Evolutionary conservation across 2,797 vertebrate species (phyloP).

Genomic region (Acanthurus leucopareius): DNA sequence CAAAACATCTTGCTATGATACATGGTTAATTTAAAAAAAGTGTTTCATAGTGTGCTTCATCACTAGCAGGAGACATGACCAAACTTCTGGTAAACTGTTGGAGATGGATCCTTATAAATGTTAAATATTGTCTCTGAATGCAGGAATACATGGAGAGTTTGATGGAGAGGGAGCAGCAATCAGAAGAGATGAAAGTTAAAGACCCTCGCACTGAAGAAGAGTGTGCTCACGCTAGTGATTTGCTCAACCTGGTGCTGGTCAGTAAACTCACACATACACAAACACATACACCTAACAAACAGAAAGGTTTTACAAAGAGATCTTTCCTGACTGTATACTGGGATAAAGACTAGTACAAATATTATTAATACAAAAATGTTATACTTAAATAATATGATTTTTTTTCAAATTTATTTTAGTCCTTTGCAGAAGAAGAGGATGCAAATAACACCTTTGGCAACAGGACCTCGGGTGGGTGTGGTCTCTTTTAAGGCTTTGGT

Average conservation of each 20-base stretch:
- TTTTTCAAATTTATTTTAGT: slow-evolving; percentile 76
- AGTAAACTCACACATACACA: slow-evolving; percentile 40
- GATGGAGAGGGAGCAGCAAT: slow-evolving; percentile 84
- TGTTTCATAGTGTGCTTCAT: no score
- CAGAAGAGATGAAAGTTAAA: slow-evolving; percentile 86
- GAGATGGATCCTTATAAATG: background rate
- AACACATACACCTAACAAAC: slow-evolving; percentile 1
- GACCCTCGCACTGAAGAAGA: slow-evolving; percentile 88
- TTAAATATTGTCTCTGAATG: slow-evolving; percentile 33
- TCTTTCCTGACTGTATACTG: background rate
- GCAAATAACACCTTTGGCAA: slow-evolving; percentile 48
- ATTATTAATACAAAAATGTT: background rate
- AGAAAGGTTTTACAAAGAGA: background rate
- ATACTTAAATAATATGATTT: background rate
- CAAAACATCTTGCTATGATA: background rate
- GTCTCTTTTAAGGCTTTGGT: no score
- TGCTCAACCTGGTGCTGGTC: slow-evolving; percentile 86
- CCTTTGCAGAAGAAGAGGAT: slow-evolving; percentile 81
- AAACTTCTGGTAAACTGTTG: background rate
- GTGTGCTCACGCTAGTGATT: slow-evolving; percentile 78
- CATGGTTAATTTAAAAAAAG: background rate
- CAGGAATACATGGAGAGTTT: slow-evolving; percentile 90
- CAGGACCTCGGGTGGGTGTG: slow-evolving; percentile 62
- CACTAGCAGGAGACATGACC: background rate
- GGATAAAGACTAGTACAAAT: background rate